These are phyloP conservation scores for Melanotaenia nigrans DNA, from an alignment of 2,797 vertebrate genomes.

Conservation along the genomic window DNA sequence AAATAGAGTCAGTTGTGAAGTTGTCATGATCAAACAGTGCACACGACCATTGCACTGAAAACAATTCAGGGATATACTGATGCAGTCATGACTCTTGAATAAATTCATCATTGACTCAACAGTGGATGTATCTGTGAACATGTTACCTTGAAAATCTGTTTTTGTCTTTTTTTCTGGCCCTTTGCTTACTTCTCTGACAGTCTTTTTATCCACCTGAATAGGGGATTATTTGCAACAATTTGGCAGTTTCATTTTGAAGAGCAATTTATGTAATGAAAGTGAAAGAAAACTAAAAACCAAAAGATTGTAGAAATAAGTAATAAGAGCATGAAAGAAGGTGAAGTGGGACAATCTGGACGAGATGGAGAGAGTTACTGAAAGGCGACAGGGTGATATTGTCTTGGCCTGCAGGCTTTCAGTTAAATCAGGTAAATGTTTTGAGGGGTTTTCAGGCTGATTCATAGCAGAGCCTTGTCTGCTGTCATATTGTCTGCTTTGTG, in stretches of 20 bases:
- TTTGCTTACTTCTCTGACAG: slow-evolving; percentile 43
- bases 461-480: slow-evolving; percentile 16
- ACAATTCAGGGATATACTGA: not conserved
- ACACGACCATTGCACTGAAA: not conserved
- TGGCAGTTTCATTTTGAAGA: slow-evolving; percentile 25
- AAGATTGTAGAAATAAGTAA: not conserved
- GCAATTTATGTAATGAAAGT: slow-evolving; percentile 23
- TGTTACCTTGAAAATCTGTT: not conserved
- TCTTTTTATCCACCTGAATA: slow-evolving; percentile 33
- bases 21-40: not conserved
- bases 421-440: slow-evolving; percentile 50
- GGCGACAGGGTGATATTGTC: slow-evolving; percentile 39
- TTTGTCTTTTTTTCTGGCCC: not conserved
- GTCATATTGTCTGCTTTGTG: slow-evolving; percentile 16
- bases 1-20: not conserved
- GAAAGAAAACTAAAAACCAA: slow-evolving; percentile 6
- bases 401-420: slow-evolving; percentile 29
- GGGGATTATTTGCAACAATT: slow-evolving; percentile 35
- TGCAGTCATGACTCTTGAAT: slow-evolving; percentile 4
- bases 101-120: slow-evolving; percentile 8
- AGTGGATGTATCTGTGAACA: slow-evolving; percentile 14
- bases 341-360: slow-evolving; percentile 14
- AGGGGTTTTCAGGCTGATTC: slow-evolving; percentile 18
- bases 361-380: slow-evolving; percentile 35
- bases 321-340: slow-evolving; percentile 8